Evolutionary conservation across 2,888 invertebrate species (phyloP), one percentile per base, ranked within the genome.

Genomic region (Scaptodrosophila latifasciaeformis): DNA sequence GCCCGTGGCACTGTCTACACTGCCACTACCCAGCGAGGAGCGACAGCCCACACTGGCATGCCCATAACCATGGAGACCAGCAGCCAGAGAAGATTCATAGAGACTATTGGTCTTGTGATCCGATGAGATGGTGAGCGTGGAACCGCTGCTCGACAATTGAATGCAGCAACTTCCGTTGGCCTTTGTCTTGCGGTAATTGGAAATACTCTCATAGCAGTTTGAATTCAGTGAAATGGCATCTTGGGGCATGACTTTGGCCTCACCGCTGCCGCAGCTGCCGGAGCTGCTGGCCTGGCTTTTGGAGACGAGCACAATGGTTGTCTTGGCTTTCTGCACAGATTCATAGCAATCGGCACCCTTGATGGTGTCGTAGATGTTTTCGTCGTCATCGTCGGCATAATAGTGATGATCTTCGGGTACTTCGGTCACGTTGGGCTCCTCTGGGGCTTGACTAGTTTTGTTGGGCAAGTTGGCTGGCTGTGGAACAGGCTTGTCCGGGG

Each of bases 321-420:
- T 45, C 29, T 42, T 52, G 19, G 19, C 54, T 24, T 55, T 42
- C n/a, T 78, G 72, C 46, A 85, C 42, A 7, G 81, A 72, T 42
- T 86, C 86, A 49, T 86, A 85, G 57, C 83, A 82, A 27, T 82
- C 75, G 0, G 89, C 82, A 39, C 89, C 89, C 69, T 90, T 90
- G 56, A 90, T 90, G 1, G 90, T 90, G 59, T 90, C 90, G 66
- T 91, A 90, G 60, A 91, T 90, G 67, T 90, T 90, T 62, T 90
- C 90, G 15, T 86, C 88, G 13, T 72, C 76, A 34, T 69, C 75
- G 12, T 62, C 66, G 10, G 77, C 70, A 49, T 71, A 67, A 42
- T 64, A 68, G 17, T 64, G 64, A 15, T 67, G 62, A n/a, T 64
- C 68, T 3, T 60, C 63, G 12, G 15, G 31, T 12, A 50, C 46